Evolutionary conservation across 30 jellyfish, hydroid and myxozoan species (phyloP).

Genomic region (Aurelia sp.): DNA sequence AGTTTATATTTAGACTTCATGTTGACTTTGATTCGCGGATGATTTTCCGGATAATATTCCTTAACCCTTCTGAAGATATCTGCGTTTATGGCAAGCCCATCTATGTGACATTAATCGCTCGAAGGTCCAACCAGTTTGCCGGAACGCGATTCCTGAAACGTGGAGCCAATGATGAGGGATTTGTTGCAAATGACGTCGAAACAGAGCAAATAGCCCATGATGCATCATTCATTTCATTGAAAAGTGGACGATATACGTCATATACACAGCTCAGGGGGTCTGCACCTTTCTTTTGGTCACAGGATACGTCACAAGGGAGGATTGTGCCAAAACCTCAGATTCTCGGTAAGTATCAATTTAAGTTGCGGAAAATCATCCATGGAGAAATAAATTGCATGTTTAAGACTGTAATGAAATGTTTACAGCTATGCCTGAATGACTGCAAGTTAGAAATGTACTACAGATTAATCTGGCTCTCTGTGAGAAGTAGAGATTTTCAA

Average conservation of each 20-base stretch:
- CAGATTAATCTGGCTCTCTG: no score
- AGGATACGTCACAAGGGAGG: conserved; percentile 97
- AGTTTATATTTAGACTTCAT: no score
- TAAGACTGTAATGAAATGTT: no score
- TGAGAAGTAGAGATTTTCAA: no score
- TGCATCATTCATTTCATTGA: conserved; percentile 88
- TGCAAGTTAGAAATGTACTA: no score
- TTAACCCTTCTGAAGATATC: conserved; percentile 62
- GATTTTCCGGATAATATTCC: not conserved
- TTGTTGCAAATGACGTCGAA: conserved; percentile 99
- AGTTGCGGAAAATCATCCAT: no score
- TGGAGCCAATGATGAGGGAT: conserved; percentile 99
- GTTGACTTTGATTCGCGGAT: no score
- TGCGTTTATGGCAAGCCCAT: conserved; percentile 96
- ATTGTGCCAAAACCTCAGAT: conserved; percentile 99
- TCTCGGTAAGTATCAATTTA: conserved; percentile 62
- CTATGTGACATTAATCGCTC: conserved; percentile 92
- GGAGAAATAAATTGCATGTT: no score
- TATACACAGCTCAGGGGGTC: conserved; percentile 98
- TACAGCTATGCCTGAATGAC: no score
- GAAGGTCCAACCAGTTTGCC: conserved; percentile 97
- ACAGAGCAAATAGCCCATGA: conserved; percentile 99
- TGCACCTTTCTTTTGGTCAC: conserved; percentile 99
- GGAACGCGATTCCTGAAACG: conserved; percentile 97
- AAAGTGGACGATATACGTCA: conserved; percentile 98